Evolutionary conservation across 1,140 invertebrate genomes (phyloP).

Genomic region (Cyclina sinensis): DNA sequence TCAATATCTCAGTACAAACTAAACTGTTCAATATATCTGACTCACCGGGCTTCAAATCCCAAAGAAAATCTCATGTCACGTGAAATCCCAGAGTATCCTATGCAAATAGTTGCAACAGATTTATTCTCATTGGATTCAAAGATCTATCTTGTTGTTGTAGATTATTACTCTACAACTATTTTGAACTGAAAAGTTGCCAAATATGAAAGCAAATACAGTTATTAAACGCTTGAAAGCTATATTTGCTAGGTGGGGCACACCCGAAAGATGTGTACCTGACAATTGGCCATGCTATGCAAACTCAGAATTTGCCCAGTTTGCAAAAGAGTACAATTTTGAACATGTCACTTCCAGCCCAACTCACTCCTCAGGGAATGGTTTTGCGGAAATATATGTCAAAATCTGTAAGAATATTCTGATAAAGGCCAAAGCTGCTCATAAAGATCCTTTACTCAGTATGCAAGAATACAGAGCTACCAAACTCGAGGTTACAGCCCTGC

Average conservation of each 20-base stretch:
- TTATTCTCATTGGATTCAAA: conserved; percentile 2
- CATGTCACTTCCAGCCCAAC: not conserved
- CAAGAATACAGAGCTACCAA: no score
- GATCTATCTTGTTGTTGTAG: conserved; percentile 52
- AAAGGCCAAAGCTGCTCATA: no score
- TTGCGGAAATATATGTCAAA: not conserved
- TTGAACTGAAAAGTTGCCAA: conserved; percentile 19
- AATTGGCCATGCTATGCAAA: not conserved
- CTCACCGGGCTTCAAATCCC: not conserved
- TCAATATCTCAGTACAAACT: not conserved
- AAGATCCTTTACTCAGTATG: no score
- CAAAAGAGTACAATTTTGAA: not conserved
- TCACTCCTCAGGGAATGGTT: no score
- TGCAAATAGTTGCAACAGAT: not conserved
- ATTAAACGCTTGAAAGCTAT: not conserved
- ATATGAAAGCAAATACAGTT: not conserved
- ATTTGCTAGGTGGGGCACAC: not conserved
- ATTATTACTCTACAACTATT: conserved; percentile 57
- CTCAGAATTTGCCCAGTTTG: not conserved
- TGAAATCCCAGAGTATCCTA: not conserved
- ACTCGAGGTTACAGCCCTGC: not conserved
- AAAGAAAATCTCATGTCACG: not conserved
- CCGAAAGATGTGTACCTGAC: not conserved
- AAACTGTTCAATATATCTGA: not conserved
- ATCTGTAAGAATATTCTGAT: no score